phyloP scores from a whole-genome alignment of 2,113 vertebrate species.

The Corythoichthys haematopterus region DNA sequence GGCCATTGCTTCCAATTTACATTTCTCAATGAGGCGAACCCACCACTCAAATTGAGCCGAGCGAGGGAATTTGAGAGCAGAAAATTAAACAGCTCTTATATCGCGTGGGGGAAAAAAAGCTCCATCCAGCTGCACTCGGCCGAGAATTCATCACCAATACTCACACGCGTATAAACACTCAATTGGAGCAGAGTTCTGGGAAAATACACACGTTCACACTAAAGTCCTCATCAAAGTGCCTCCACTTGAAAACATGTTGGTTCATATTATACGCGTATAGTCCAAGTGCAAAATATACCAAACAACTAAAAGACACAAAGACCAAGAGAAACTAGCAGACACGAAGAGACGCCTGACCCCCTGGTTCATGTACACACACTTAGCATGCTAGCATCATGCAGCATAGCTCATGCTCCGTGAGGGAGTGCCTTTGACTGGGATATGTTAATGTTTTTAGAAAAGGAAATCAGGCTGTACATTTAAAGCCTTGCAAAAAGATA shows the following conservation, averaged over 20 bases:
- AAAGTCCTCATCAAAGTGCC: background rate
- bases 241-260: conserved; percentile 1
- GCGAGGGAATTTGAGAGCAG: conserved; percentile 73
- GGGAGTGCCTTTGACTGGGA: conserved; percentile 57
- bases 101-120: conserved; percentile 31
- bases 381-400: conserved; percentile 48
- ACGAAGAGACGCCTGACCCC: conserved; percentile 31
- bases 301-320: background rate
- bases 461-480: conserved; percentile 49
- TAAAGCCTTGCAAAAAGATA: conserved; percentile 3
- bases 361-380: conserved; percentile 2
- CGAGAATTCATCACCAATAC: conserved; percentile 48
- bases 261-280: background rate
- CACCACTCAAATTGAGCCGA: conserved; percentile 74
- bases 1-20: conserved; percentile 77
- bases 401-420: conserved; percentile 56
- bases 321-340: background rate
- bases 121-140: conserved; percentile 65
- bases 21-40: conserved; percentile 75
- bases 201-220: conserved; percentile 15
- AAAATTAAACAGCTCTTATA: conserved; percentile 74
- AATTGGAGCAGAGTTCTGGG: background rate
- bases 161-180: conserved; percentile 19
- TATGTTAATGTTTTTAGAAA: conserved; percentile 66
- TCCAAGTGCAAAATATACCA: background rate